phyloP scores from a whole-genome alignment of 2,797 vertebrate species.

The Pangasius mekongensis region DNA sequence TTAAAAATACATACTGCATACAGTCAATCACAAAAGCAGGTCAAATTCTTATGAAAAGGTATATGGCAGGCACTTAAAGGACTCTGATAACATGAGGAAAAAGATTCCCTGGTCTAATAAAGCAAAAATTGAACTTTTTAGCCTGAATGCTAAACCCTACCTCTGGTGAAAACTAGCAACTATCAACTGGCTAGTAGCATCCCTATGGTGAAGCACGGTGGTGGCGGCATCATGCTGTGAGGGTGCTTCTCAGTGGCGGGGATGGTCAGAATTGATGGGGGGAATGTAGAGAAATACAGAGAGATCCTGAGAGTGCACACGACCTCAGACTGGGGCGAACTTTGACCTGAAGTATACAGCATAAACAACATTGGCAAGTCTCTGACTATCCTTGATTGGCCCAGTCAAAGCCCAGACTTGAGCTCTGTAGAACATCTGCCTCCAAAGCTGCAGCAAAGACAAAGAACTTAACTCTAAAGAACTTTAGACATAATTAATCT shows the following conservation, averaged over 20 bases:
- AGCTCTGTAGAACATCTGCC: neutral
- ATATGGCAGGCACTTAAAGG: neutral
- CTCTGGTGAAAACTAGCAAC: neutral
- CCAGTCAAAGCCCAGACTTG: neutral
- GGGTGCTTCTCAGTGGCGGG: neutral
- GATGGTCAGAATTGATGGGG: neutral
- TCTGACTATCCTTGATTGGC: neutral
- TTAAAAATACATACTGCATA: neutral
- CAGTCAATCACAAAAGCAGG: neutral
- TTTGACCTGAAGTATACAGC: neutral
- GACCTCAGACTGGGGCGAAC: neutral
- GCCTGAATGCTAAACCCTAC: neutral
- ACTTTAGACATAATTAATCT: neutral
- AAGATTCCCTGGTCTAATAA: neutral
- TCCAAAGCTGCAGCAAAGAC: neutral
- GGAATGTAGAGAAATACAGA: neutral
- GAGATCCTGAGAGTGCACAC: neutral
- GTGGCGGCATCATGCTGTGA: neutral
- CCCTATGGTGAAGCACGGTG: neutral
- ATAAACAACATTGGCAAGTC: neutral
- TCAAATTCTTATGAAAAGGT: neutral
- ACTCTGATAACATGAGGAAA: neutral
- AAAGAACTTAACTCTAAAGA: neutral
- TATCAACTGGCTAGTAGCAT: neutral
- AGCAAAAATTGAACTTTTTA: neutral